A percentile compares a stretch with the other conserved stretches of the same genome.
These are phyloP conservation scores for Malurus alboscapulatus DNA, from an alignment of 2,113 vertebrate species.

Conservation along the genomic window DNA sequence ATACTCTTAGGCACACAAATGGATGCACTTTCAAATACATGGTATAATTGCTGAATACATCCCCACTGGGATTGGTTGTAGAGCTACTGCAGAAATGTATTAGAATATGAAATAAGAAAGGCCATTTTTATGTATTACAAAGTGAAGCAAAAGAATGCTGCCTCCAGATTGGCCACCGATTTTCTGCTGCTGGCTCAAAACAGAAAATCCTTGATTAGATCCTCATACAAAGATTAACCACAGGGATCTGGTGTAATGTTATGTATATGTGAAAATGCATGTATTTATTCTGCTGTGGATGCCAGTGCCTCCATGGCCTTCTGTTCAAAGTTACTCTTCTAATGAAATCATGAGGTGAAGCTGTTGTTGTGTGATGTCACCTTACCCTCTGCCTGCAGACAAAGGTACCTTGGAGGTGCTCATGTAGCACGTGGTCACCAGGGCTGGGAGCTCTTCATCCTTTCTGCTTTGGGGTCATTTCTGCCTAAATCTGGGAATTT, in stretches of 20 bases:
- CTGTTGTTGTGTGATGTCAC: not conserved
- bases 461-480: not conserved
- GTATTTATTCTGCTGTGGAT: not conserved
- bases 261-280: not conserved
- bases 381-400: not conserved
- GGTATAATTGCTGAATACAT: not conserved
- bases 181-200: not conserved
- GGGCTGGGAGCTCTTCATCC: not conserved
- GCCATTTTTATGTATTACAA: not conserved
- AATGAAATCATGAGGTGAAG: not conserved
- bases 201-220: not conserved
- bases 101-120: not conserved
- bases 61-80: not conserved
- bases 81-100: not conserved
- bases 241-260: not conserved
- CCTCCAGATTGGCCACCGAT: not conserved
- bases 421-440: fast-evolving
- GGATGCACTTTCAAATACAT: not conserved
- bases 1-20: not conserved
- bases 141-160: not conserved
- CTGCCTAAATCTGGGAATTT: not conserved
- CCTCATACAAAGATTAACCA: not conserved
- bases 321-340: not conserved
- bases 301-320: not conserved
- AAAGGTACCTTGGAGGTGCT: no score